These are phyloP conservation scores for Numenius arquata DNA, from an alignment of 2,113 vertebrate species.

Conservation along the genomic window DNA sequence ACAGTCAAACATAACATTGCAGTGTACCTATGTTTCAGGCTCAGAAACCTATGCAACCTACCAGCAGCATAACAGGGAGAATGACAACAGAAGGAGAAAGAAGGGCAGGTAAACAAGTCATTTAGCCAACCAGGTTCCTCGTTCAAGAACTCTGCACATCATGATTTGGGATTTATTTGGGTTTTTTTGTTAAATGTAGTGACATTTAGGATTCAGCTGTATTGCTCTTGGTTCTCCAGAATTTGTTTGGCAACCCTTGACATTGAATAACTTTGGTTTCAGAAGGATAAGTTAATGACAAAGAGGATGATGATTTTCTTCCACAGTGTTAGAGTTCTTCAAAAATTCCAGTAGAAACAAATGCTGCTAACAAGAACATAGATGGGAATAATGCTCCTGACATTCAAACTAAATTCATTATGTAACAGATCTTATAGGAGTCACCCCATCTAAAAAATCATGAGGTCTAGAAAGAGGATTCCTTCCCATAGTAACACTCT, in stretches of 20 bases:
- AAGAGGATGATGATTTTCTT: background rate
- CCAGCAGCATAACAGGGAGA: background rate
- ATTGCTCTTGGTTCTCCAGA: background rate
- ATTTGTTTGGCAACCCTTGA: background rate
- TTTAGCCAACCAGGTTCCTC: background rate
- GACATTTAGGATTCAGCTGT: background rate
- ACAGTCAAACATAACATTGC: background rate
- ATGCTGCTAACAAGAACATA: background rate
- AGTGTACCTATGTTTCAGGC: background rate
- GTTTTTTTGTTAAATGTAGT: too few species aligned
- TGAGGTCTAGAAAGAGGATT: background rate
- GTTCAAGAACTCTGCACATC: background rate
- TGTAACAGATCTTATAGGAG: background rate
- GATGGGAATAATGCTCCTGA: background rate
- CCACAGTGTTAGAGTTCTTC: background rate
- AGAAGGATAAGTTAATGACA: background rate
- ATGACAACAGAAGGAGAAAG: background rate
- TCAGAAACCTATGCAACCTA: background rate
- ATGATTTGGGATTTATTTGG: background rate
- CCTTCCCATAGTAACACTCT: background rate
- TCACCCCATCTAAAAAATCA: background rate
- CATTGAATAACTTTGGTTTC: background rate
- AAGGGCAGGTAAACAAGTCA: background rate
- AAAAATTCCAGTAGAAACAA: background rate
- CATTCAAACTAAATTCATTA: background rate